Conservation (phyloP, 2,888 invertebrate species). For the Mycalesis mineus region DNA sequence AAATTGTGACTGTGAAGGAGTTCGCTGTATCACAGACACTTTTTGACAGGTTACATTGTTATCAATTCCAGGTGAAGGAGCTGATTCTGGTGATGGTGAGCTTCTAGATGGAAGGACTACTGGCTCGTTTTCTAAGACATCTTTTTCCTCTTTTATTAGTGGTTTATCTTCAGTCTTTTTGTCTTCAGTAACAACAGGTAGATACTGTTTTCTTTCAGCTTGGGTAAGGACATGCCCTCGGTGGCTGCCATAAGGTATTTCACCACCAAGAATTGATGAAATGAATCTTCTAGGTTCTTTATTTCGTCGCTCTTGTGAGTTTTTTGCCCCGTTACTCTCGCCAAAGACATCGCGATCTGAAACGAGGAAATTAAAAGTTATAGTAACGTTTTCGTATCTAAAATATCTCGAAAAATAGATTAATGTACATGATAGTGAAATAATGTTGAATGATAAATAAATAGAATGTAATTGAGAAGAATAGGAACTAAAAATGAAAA, state of each 20-base stretch:
- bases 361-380: conserved; percentile 33
- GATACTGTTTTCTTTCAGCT: conserved; percentile 89
- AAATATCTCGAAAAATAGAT: too few species aligned
- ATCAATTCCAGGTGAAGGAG: conserved; percentile 81
- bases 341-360: conserved; percentile 76
- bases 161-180: conserved; percentile 75
- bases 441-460: neutral
- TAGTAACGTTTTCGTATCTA: neutral
- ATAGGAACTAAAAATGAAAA: neutral
- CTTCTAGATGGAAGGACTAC: conserved; percentile 75
- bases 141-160: conserved; percentile 81
- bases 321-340: conserved; percentile 54
- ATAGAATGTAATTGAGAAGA: neutral
- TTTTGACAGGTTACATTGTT: conserved; percentile 83
- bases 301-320: conserved; percentile 52
- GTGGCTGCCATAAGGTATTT: conserved; percentile 87
- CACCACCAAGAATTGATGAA: conserved; percentile 88
- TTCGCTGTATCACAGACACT: conserved; percentile 90
- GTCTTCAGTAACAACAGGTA: conserved; percentile 77
- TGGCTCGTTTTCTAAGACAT: conserved; percentile 80
- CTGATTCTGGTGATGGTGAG: conserved; percentile 73
- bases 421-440: too few species aligned
- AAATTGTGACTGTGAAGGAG: conserved; percentile 79
- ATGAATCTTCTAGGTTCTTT: conserved; percentile 82
- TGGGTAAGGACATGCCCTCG: conserved; percentile 87